These are phyloP conservation scores for Trochalopteron elliotii DNA, from an alignment of 2,113 vertebrate species.

Conservation along the genomic window DNA sequence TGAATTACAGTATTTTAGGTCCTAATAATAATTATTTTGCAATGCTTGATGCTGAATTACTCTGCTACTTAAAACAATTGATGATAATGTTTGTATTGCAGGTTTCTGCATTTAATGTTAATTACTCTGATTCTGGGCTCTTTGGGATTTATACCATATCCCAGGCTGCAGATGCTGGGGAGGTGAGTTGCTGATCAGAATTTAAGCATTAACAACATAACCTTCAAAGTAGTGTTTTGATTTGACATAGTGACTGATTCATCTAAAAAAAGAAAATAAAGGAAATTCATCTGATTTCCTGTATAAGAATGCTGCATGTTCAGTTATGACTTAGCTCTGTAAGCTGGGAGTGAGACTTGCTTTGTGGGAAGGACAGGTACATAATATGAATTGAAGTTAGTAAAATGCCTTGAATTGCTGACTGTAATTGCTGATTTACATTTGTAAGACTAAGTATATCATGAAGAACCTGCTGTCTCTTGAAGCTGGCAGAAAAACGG, in stretches of 20 bases:
- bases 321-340: background rate
- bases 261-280: background rate
- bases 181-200: slow-evolving; percentile 78
- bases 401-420: background rate
- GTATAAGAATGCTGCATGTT: background rate
- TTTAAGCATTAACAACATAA: background rate
- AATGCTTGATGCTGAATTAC: background rate
- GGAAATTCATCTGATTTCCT: background rate
- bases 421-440: background rate
- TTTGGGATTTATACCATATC: slow-evolving; percentile 91
- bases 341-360: background rate
- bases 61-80: background rate
- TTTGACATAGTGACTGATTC: background rate
- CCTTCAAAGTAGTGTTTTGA: background rate
- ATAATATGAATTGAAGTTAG: background rate
- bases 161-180: slow-evolving; percentile 76
- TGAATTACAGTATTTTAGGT: background rate
- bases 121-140: slow-evolving; percentile 93
- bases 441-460: background rate
- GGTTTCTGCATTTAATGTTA: slow-evolving; percentile 88
- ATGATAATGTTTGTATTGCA: slow-evolving; percentile 60
- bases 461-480: background rate
- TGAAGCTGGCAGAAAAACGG: background rate
- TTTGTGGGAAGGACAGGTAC: background rate
- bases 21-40: background rate